Evolutionary conservation across 2,888 invertebrate genomes (phyloP).

Genomic region (Drosophila austrosaltans): DNA sequence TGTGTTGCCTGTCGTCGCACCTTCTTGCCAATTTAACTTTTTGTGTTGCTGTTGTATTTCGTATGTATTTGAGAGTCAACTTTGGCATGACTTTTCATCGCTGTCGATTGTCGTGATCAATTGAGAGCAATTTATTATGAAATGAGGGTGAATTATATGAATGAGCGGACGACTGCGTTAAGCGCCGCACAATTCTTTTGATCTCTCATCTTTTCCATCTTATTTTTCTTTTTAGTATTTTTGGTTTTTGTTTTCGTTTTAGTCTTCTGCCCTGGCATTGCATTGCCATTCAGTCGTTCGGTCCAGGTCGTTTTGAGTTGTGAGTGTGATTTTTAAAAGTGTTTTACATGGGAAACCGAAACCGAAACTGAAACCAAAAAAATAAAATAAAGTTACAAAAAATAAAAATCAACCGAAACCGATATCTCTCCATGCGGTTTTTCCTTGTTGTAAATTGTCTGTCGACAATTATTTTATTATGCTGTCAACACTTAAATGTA

Average conservation of each 20-base stretch:
- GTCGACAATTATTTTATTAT: conserved; percentile 83
- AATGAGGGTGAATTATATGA: conserved; percentile 84
- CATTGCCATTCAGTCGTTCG: conserved; percentile 51
- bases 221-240: conserved; percentile 65
- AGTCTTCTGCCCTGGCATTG: background rate
- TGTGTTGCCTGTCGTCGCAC: conserved; percentile 54
- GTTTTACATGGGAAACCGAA: conserved; percentile 79
- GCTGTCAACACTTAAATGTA: conserved; percentile 82
- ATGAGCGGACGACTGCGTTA: conserved; percentile 67
- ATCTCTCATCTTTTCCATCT: conserved; percentile 69
- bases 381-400: conserved; percentile 4
- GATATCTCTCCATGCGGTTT: conserved; percentile 43
- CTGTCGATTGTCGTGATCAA: conserved; percentile 83
- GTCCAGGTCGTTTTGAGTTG: conserved; percentile 69
- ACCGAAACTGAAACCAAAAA: conserved; percentile 18
- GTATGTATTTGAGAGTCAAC: conserved; percentile 57
- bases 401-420: conserved; percentile 21
- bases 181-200: conserved; percentile 80
- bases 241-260: background rate
- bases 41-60: conserved; percentile 49
- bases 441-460: conserved; percentile 76
- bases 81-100: conserved; percentile 78
- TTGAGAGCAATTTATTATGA: conserved; percentile 84
- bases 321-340: conserved; percentile 81
- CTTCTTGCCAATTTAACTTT: conserved; percentile 65